Percentiles rank a stretch among this genome's conserved stretches.
Evolutionary conservation across 2,113 vertebrate species (phyloP).

Genomic region (Chlorodrepanis virens): DNA sequence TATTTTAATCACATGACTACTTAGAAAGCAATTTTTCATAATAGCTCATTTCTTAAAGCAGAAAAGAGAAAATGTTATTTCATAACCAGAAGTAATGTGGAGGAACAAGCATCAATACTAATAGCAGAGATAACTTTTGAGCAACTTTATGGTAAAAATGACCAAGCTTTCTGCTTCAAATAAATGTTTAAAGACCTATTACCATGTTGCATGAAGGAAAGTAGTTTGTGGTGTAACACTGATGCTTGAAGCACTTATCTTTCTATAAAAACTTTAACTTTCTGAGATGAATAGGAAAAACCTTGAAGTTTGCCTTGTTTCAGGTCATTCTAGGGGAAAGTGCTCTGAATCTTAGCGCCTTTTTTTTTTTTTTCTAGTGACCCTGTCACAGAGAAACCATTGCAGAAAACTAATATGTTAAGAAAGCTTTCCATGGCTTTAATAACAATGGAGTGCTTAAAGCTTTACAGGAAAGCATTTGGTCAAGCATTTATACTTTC

Average conservation of each 20-base stretch:
- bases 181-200: background rate
- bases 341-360: background rate
- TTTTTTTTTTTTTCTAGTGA: background rate
- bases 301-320: background rate
- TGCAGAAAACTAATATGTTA: background rate
- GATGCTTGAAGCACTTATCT: background rate
- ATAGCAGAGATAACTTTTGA: background rate
- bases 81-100: background rate
- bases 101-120: background rate
- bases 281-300: background rate
- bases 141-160: background rate
- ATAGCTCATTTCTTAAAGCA: background rate
- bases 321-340: background rate
- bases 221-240: background rate
- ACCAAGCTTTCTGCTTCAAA: background rate
- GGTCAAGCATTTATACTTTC: slow-evolving; percentile 18
- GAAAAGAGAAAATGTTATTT: background rate
- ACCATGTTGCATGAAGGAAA: background rate
- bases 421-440: background rate
- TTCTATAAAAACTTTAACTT: background rate
- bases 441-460: background rate
- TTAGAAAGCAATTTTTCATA: background rate
- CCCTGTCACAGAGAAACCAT: background rate
- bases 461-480: slow-evolving; percentile 13
- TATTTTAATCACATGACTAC: background rate